Evolutionary conservation across 2,797 vertebrate genomes (phyloP).

Genomic region (Spondyliosoma cantharus): DNA sequence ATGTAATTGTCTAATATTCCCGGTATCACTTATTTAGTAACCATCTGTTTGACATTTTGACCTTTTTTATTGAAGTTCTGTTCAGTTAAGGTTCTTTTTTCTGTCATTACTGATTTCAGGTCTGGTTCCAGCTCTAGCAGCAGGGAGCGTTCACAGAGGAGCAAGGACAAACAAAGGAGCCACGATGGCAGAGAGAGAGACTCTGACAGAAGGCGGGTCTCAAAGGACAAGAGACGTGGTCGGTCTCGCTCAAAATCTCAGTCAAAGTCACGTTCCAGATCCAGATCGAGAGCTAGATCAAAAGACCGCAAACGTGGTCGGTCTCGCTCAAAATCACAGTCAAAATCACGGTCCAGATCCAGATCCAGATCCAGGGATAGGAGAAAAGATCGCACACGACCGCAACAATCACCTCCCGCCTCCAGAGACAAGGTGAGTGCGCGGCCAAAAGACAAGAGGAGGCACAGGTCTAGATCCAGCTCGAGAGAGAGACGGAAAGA

Average conservation of each 20-base stretch:
- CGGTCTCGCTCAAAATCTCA: constrained; percentile 73
- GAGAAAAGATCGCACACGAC: constrained; percentile 77
- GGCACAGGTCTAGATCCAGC: constrained; percentile 72
- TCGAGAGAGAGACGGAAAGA: constrained; percentile 79
- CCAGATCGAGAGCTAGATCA: constrained; percentile 81
- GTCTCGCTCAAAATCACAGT: constrained; percentile 67
- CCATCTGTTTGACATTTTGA: background rate
- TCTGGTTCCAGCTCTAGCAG: constrained; percentile 85
- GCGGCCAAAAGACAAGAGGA: constrained; percentile 76
- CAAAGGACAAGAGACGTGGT: constrained; percentile 78
- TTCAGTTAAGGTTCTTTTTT: constrained; percentile 8
- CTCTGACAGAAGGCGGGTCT: constrained; percentile 62
- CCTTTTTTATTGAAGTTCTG: background rate
- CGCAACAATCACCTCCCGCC: constrained; percentile 42
- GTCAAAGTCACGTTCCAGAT: constrained; percentile 79
- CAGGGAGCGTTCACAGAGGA: constrained; percentile 82
- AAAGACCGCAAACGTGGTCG: constrained; percentile 73
- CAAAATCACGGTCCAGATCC: constrained; percentile 70
- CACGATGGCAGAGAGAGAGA: constrained; percentile 62
- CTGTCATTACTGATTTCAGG: constrained; percentile 54
- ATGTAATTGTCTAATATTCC: constrained; percentile 26
- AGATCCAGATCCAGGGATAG: constrained; percentile 87
- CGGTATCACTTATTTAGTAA: background rate
- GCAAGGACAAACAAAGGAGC: constrained; percentile 71
- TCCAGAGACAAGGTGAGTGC: constrained; percentile 65